Evolutionary conservation across 2,113 vertebrate genomes (phyloP).

Genomic region (Poeciliopsis prolifica): DNA sequence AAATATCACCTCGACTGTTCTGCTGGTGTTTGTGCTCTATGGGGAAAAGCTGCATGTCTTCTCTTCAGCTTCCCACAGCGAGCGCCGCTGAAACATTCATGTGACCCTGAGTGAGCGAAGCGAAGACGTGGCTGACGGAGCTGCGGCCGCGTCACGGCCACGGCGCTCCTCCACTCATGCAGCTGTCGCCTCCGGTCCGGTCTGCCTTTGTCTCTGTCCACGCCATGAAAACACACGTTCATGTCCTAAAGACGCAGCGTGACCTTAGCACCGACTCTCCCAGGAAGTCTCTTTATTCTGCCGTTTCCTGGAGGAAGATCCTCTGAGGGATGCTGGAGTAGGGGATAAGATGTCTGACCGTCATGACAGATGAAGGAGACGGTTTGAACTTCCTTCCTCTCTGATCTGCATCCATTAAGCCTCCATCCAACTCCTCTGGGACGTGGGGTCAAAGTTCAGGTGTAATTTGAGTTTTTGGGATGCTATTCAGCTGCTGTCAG

Average conservation of each 20-base stretch:
- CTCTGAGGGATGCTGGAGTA: too few relatives aligned
- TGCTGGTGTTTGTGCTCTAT: too few relatives aligned
- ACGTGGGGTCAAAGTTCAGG: too few relatives aligned
- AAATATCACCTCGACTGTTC: too few relatives aligned
- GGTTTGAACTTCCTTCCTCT: too few relatives aligned
- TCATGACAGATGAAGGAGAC: too few relatives aligned
- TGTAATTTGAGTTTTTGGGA: too few relatives aligned
- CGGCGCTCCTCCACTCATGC: background rate
- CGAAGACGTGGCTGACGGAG: background rate
- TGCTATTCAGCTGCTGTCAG: too few relatives aligned
- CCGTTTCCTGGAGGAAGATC: background rate
- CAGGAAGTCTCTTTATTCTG: background rate
- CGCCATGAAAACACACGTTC: background rate
- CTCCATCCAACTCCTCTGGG: too few relatives aligned
- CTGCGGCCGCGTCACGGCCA: slow-evolving; percentile 8
- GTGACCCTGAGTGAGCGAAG: background rate
- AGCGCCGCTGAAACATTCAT: slow-evolving; percentile 8
- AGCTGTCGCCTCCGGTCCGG: slow-evolving; percentile 3
- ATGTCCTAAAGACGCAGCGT: background rate
- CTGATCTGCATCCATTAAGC: too few relatives aligned
- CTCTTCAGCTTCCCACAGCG: background rate
- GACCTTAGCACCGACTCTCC: background rate
- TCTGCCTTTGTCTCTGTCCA: background rate
- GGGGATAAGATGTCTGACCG: too few relatives aligned
- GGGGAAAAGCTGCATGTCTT: background rate